Evolutionary conservation across 2,797 vertebrate genomes (phyloP).

Genomic region (Menidia menidia): DNA sequence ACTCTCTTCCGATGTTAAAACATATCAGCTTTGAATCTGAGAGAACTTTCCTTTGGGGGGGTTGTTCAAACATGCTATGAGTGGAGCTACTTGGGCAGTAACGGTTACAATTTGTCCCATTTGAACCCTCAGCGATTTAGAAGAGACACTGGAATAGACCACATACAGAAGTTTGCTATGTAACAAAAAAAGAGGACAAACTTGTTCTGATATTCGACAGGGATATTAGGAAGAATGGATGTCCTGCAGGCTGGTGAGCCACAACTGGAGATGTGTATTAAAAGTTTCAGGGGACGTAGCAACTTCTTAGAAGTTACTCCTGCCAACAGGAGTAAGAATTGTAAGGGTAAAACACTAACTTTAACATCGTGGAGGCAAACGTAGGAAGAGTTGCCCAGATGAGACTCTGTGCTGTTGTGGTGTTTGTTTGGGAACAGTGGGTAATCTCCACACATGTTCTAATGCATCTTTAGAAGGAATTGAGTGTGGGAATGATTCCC

Average conservation of each 20-base stretch:
- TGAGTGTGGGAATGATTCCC: too few species aligned
- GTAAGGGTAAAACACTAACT: background rate
- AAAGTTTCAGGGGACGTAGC: slow-evolving; percentile 23
- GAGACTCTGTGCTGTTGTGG: background rate
- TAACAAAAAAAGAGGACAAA: slow-evolving; percentile 12
- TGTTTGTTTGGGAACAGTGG: too few species aligned
- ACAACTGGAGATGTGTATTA: slow-evolving; percentile 43
- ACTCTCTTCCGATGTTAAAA: slow-evolving; percentile 19
- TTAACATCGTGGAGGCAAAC: background rate
- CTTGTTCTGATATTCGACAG: background rate
- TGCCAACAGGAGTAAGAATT: background rate
- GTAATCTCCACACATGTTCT: too few species aligned
- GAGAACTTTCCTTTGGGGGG: slow-evolving; percentile 2
- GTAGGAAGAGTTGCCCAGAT: background rate
- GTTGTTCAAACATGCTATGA: slow-evolving; percentile 2
- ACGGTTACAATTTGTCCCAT: slow-evolving; percentile 29
- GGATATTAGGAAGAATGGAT: slow-evolving; percentile 8
- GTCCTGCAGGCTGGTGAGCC: slow-evolving; percentile 18
- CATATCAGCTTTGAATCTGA: slow-evolving; percentile 1
- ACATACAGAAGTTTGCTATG: slow-evolving; percentile 1
- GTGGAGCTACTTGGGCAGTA: background rate
- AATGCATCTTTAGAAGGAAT: too few species aligned
- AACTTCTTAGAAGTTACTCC: slow-evolving; percentile 10
- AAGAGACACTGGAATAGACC: slow-evolving; percentile 3
- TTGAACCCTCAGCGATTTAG: background rate